Base-by-base conservation (phyloP, 1,140 invertebrate species). In the Cydia fagiglandana region DNA sequence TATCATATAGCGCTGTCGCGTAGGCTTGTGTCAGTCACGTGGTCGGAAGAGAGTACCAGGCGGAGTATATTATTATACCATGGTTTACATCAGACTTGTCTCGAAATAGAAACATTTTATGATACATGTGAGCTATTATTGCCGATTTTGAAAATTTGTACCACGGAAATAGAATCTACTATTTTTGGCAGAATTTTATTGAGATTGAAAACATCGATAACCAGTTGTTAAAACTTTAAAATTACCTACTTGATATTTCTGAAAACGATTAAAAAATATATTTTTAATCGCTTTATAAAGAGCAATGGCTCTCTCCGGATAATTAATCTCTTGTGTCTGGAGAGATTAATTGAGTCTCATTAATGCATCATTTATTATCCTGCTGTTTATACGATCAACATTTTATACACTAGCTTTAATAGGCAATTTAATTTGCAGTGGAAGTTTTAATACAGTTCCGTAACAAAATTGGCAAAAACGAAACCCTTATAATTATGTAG, bases 351-450 rank as follows among this genome's bases (percentile, higher is more conserved):
- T 20, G 10, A 20, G 0, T 12, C 56, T 61, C 56, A 61, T 61
- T 61, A 24, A 61, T 61, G 56, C 56, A 61, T 24, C 17, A 61
- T 61, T 61, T 24, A 61, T 61, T 61, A 61, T 61, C 56, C 17
- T 10, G 17, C 10, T 61, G n/a, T 24, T 61, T 61, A 12, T 61
- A 10, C 20, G 15, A 53, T 53, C 13, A 53, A 53, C 13, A n/a
- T 53, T 53, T 45, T 53, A 3, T 50, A 15, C 4, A n/a, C 50
- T 53, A 53, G 50, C 50, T 47, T 47, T 47, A 53, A 4, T 53
- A 6, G 4, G 15, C 50, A 53, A n/a, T 53, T 53, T 12, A 3
- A 13, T 45, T 45, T 12, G 41, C 41, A 45, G 41, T 45, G 7
- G 6, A 45, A 45, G 41, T 45, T 47, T 47, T 13, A 47, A 4